These are phyloP conservation scores for Chelonia mydas DNA, from an alignment of 2,797 vertebrate genomes.

Conservation along the genomic window DNA sequence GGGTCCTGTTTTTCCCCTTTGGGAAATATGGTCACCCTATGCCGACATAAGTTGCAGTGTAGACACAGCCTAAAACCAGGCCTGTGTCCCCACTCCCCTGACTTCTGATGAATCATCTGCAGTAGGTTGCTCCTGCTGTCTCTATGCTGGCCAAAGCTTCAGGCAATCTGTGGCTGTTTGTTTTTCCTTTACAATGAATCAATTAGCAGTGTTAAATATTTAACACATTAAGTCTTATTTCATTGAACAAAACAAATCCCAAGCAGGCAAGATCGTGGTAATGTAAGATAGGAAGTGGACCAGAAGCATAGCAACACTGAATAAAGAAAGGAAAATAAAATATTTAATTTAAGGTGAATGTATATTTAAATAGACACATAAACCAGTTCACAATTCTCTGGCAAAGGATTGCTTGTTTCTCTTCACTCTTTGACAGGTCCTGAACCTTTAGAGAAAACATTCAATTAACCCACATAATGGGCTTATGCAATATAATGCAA, in stretches of 20 bases:
- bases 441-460: slow-evolving; percentile 68
- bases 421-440: slow-evolving; percentile 52
- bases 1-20: no score
- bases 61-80: neutral
- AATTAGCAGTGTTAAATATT: slow-evolving; percentile 62
- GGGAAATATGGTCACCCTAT: no score
- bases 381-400: slow-evolving; percentile 44
- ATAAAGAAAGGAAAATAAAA: slow-evolving; percentile 24
- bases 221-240: slow-evolving; percentile 49
- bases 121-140: neutral
- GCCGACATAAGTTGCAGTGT: rapidly evolving
- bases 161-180: neutral
- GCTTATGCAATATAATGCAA: slow-evolving; percentile 43
- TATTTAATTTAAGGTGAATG: slow-evolving; percentile 20
- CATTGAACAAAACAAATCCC: slow-evolving; percentile 34
- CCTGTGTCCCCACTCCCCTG: neutral
- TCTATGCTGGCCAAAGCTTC: neutral
- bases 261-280: neutral
- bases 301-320: neutral
- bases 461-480: slow-evolving; percentile 65
- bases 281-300: neutral
- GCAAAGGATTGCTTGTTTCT: slow-evolving; percentile 52
- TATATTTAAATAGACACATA: slow-evolving; percentile 36
- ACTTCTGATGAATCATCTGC: neutral
- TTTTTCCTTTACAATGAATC: slow-evolving; percentile 35